Evolutionary conservation across 2,888 invertebrate species (phyloP).

Genomic region (Carabus problematicus): DNA sequence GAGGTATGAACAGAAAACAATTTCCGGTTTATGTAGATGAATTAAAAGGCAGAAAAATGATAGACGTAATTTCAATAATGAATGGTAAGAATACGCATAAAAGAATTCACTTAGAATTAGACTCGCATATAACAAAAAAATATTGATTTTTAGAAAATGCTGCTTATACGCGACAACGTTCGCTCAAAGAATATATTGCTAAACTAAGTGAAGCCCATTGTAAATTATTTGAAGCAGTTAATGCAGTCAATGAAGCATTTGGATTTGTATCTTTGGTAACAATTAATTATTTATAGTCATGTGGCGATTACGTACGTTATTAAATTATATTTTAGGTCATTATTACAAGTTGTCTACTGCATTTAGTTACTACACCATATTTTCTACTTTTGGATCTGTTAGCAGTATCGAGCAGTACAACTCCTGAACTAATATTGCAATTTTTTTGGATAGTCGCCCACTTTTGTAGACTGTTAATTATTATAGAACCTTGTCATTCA

Average conservation of each 20-base stretch:
- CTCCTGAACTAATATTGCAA: slow-evolving; percentile 17
- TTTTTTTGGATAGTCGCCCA: slow-evolving; percentile 32
- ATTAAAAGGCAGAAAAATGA: background rate
- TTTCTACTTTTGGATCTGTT: slow-evolving; percentile 27
- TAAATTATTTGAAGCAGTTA: slow-evolving; percentile 24
- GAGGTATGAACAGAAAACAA: slow-evolving; percentile 2
- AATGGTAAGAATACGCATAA: background rate
- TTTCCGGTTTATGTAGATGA: slow-evolving; percentile 10
- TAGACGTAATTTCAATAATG: background rate
- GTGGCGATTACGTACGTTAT: background rate
- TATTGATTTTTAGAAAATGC: background rate
- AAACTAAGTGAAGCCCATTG: slow-evolving; percentile 24
- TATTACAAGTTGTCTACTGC: slow-evolving; percentile 29
- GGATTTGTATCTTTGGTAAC: slow-evolving; percentile 32
- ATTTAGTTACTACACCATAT: slow-evolving; percentile 35
- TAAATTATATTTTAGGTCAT: slow-evolving; percentile 26
- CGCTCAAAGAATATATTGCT: slow-evolving; percentile 13
- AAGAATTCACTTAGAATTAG: background rate
- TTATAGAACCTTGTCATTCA: slow-evolving; percentile 30
- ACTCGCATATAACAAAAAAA: background rate
- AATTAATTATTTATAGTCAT: slow-evolving; percentile 4
- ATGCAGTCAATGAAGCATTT: slow-evolving; percentile 25
- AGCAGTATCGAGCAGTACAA: slow-evolving; percentile 12
- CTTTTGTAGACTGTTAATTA: slow-evolving; percentile 25
- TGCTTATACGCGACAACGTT: background rate